Conservation (phyloP, 2,113 vertebrate genomes). For the Psophia crepitans region DNA sequence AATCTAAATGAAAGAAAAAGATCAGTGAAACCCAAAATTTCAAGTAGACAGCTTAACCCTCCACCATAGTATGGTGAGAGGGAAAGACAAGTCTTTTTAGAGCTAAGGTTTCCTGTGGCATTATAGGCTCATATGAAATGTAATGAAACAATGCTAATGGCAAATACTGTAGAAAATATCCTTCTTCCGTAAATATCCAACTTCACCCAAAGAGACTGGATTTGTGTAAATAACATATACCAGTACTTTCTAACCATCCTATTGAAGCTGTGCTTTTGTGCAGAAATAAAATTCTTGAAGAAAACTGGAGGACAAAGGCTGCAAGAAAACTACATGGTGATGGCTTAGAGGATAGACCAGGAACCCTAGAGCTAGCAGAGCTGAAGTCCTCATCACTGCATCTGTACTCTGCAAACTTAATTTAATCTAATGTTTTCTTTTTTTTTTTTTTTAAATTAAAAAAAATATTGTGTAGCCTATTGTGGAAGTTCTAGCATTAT, state of each 20-base stretch:
- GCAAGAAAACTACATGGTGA: not conserved
- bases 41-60: not conserved
- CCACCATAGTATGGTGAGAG: not conserved
- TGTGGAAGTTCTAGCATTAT: not conserved
- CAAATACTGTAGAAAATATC: not conserved
- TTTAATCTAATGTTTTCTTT: not conserved
- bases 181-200: not conserved
- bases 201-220: not conserved
- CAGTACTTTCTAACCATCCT: not conserved
- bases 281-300: not conserved
- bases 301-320: not conserved
- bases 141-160: not conserved
- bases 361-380: not conserved
- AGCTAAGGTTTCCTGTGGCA: not conserved
- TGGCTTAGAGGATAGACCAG: not conserved
- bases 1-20: not conserved
- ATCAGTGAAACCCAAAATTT: not conserved
- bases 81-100: not conserved
- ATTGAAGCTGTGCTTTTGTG: not conserved
- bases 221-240: not conserved
- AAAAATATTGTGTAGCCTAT: not conserved
- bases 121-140: not conserved
- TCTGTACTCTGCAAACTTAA: not conserved
- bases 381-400: not conserved
- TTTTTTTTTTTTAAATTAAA: not conserved